A percentile compares a stretch with the other conserved stretches of the same genome.
Conservation (phyloP, 2,797 vertebrate genomes). For the Prionace glauca region DNA sequence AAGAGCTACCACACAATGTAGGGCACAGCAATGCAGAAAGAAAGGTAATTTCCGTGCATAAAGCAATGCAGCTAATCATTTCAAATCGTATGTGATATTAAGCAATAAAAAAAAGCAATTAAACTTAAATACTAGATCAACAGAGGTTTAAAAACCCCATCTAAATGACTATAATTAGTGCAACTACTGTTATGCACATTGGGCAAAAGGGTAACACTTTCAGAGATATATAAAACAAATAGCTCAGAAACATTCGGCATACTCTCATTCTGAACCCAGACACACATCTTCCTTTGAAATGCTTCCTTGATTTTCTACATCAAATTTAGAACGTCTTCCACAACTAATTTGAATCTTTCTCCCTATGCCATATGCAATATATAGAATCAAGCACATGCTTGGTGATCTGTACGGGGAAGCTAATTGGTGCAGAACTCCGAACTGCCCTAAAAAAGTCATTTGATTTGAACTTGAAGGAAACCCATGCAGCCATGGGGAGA, state of each 20-base stretch:
- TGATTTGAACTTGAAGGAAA: no score
- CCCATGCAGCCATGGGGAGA: no score
- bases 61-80: slow-evolving; percentile 2
- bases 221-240: not conserved
- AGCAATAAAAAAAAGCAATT: slow-evolving; percentile 20
- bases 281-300: not conserved
- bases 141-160: not conserved
- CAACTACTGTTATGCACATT: not conserved
- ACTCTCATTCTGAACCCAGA: not conserved
- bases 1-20: not conserved
- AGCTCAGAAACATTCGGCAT: not conserved
- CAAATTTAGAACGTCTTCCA: not conserved
- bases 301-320: not conserved
- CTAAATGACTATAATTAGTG: not conserved
- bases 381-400: not conserved
- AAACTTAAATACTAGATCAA: not conserved
- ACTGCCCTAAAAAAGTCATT: not conserved
- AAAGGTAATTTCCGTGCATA: not conserved
- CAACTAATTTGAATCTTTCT: not conserved
- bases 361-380: not conserved
- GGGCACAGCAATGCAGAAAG: not conserved
- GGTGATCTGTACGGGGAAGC: not conserved
- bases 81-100: not conserved
- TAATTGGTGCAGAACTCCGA: not conserved
- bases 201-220: not conserved